Conservation (phyloP, 2,113 vertebrate species). For the Odocoileus virginianus region DNA sequence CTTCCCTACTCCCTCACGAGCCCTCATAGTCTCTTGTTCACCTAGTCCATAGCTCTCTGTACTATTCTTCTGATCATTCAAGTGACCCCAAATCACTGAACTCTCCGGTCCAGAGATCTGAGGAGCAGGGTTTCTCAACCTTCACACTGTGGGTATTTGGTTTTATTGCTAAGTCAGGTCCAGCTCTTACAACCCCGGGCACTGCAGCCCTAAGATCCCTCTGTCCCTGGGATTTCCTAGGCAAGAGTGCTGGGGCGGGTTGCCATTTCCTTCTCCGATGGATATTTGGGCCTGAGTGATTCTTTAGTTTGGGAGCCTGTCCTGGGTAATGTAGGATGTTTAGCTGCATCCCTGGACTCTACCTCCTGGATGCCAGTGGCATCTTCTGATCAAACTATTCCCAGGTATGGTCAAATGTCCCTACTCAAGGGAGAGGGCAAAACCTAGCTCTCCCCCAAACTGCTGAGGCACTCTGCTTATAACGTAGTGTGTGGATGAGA, state of each 20-base stretch:
- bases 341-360: neutral
- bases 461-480: neutral
- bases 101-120: neutral
- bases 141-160: neutral
- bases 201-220: neutral
- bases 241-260: neutral
- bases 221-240: neutral
- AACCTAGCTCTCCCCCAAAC: neutral
- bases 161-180: neutral
- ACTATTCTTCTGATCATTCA: neutral
- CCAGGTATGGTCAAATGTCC: neutral
- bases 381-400: neutral
- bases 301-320: neutral
- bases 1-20: neutral
- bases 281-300: neutral
- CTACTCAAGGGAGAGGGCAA: neutral
- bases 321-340: neutral
- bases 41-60: neutral
- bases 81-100: neutral
- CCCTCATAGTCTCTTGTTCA: neutral
- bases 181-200: neutral
- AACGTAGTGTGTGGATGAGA: neutral
- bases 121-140: neutral
- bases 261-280: neutral
- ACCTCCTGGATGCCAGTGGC: neutral